Percentiles rank a stretch among this genome's conserved stretches.
phyloP scores from a whole-genome alignment of 1,140 invertebrate genomes.

The Drosophila gunungcola region DNA sequence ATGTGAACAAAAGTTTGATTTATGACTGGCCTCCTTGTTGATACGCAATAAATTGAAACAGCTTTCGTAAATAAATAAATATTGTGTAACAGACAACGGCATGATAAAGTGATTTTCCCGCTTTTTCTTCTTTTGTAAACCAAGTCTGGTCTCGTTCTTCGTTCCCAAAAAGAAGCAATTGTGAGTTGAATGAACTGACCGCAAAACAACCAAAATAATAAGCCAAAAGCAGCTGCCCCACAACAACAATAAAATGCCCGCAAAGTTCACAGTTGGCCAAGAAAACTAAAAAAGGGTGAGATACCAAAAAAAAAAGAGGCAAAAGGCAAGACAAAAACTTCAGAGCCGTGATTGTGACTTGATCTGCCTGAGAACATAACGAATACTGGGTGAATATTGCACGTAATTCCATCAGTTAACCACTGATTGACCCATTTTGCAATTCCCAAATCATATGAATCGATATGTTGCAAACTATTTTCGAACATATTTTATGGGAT shows the following conservation, averaged over 20 bases:
- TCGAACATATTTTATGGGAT: slow-evolving; percentile 6
- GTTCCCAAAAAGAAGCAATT: slow-evolving; percentile 25
- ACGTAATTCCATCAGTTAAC: slow-evolving; percentile 10
- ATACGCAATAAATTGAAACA: slow-evolving; percentile 9
- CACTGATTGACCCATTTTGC: slow-evolving; percentile 15
- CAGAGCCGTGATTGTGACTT: slow-evolving; percentile 26
- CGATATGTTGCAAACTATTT: slow-evolving; percentile 6
- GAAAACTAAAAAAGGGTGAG: slow-evolving; percentile 5
- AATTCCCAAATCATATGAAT: neutral
- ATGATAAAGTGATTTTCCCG: slow-evolving; percentile 2
- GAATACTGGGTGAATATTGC: neutral
- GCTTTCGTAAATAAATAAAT: slow-evolving; percentile 14
- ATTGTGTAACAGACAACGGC: slow-evolving; percentile 3
- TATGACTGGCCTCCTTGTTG: slow-evolving; percentile 8
- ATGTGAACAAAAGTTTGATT: slow-evolving; percentile 34
- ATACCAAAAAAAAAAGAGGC: neutral
- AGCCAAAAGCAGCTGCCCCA: slow-evolving; percentile 13
- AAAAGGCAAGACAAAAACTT: slow-evolving; percentile 15
- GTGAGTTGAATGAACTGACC: slow-evolving; percentile 67
- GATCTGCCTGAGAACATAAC: slow-evolving; percentile 44
- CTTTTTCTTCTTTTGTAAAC: slow-evolving; percentile 7
- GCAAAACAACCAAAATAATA: slow-evolving; percentile 14
- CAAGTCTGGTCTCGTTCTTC: slow-evolving; percentile 32
- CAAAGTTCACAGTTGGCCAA: slow-evolving; percentile 16
- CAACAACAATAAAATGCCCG: slow-evolving; percentile 10